Conservation (phyloP, 2,113 vertebrate genomes). For the Hyperoodon ampullatus region DNA sequence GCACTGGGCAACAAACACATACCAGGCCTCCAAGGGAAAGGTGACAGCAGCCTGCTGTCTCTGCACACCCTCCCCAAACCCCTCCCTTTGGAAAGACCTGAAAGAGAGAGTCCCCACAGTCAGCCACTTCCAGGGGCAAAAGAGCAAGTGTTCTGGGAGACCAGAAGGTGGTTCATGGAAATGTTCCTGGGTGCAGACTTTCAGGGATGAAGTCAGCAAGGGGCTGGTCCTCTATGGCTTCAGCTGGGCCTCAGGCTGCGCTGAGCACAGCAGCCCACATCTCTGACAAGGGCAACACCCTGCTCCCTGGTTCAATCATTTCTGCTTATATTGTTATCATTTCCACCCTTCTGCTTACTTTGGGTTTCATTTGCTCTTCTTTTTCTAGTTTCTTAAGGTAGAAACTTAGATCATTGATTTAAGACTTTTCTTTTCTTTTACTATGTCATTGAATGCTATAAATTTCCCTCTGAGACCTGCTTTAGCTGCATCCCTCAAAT, state of each 20-base stretch:
- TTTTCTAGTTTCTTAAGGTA: background rate
- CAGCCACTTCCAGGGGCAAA: background rate
- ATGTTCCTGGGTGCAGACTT: background rate
- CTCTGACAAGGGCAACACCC: background rate
- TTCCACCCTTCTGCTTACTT: background rate
- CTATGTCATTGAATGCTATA: background rate
- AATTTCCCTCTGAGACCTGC: background rate
- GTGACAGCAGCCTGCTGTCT: background rate
- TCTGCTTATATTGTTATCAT: background rate
- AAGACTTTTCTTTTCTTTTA: background rate
- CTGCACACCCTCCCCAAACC: background rate
- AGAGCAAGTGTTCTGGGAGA: background rate
- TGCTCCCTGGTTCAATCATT: background rate
- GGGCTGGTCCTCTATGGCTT: background rate
- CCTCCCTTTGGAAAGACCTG: background rate
- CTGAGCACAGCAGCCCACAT: background rate
- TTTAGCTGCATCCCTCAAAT: background rate
- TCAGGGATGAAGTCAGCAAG: background rate
- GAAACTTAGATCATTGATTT: background rate
- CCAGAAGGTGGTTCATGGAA: background rate
- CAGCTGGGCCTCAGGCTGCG: background rate
- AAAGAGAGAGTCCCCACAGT: background rate
- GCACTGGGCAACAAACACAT: fast-evolving
- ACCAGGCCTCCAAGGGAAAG: background rate
- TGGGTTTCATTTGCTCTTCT: background rate